Percentiles rank a stretch among this genome's conserved stretches.
These are phyloP conservation scores for Tortricodes alternella DNA, from an alignment of 2,888 invertebrate species.

Conservation along the genomic window DNA sequence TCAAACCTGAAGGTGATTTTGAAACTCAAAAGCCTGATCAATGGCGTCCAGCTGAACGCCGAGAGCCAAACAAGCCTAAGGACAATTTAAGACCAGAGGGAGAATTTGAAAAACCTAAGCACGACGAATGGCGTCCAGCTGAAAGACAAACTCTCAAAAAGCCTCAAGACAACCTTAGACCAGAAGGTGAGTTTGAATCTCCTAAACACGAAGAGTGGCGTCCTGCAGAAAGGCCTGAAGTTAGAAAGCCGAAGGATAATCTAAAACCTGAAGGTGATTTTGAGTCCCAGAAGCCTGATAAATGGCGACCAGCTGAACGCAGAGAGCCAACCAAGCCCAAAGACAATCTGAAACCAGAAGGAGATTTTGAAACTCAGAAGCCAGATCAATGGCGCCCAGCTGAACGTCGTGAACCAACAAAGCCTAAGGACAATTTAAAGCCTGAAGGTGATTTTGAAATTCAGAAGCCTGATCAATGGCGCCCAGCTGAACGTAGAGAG, in stretches of 20 bases:
- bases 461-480: too few species aligned
- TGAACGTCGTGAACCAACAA: slow-evolving; percentile 53
- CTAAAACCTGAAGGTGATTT: slow-evolving; percentile 72
- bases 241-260: slow-evolving; percentile 51
- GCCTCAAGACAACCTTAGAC: slow-evolving; percentile 71
- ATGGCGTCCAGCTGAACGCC: slow-evolving; percentile 42
- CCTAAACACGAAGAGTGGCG: slow-evolving; percentile 52
- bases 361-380: slow-evolving; percentile 73
- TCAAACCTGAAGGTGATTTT: slow-evolving; percentile 79
- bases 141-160: slow-evolving; percentile 51
- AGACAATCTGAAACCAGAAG: slow-evolving; percentile 81
- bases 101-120: slow-evolving; percentile 69
- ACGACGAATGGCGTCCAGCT: slow-evolving; percentile 53
- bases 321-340: slow-evolving; percentile 75
- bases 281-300: slow-evolving; percentile 49
- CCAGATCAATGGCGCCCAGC: slow-evolving; percentile 61
- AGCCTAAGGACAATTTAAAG: slow-evolving; percentile 70
- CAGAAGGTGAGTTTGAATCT: slow-evolving; percentile 69
- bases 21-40: slow-evolving; percentile 62
- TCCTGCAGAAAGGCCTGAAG: too few species aligned
- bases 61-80: slow-evolving; percentile 54
- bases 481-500: too few species aligned
- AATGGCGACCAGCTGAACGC: slow-evolving; percentile 69
- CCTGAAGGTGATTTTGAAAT: slow-evolving; percentile 66
- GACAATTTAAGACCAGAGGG: slow-evolving; percentile 82